Percentiles rank a stretch among this genome's conserved stretches.
phyloP scores from a whole-genome alignment of 23 tunicate species.

The Oikopleura vanhoeffeni region DNA sequence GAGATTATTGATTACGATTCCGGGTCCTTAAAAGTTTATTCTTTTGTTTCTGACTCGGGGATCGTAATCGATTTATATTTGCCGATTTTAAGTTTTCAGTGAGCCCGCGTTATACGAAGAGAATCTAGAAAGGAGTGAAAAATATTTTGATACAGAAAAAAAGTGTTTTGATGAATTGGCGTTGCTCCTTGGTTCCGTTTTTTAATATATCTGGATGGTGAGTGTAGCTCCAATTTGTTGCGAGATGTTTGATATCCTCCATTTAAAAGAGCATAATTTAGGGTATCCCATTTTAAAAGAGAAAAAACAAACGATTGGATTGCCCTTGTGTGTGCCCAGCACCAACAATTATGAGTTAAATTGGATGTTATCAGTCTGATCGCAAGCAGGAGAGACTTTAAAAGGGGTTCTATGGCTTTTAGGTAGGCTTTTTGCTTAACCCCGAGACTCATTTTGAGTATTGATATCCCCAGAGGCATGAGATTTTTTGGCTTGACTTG shows the following conservation, averaged over 20 bases:
- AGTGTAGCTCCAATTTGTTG: constrained; percentile 16
- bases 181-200: not conserved
- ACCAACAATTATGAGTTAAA: constrained; percentile 43
- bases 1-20: no score
- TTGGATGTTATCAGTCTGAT: constrained; percentile 18
- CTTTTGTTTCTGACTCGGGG: no score
- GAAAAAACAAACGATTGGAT: constrained; percentile 21
- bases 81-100: no score
- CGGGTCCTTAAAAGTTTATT: no score
- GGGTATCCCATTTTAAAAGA: constrained; percentile 25
- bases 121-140: not conserved
- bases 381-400: not conserved
- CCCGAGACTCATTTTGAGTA: no score
- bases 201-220: not conserved
- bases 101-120: no score
- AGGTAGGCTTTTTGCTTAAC: no score
- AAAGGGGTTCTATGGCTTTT: no score
- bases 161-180: not conserved
- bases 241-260: constrained; percentile 35
- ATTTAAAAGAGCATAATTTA: constrained; percentile 33
- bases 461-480: no score
- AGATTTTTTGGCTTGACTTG: no score
- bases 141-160: not conserved
- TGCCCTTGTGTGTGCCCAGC: constrained; percentile 24
- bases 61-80: no score